Conservation (phyloP, 2,113 vertebrate genomes). For the Picathartes gymnocephalus region DNA sequence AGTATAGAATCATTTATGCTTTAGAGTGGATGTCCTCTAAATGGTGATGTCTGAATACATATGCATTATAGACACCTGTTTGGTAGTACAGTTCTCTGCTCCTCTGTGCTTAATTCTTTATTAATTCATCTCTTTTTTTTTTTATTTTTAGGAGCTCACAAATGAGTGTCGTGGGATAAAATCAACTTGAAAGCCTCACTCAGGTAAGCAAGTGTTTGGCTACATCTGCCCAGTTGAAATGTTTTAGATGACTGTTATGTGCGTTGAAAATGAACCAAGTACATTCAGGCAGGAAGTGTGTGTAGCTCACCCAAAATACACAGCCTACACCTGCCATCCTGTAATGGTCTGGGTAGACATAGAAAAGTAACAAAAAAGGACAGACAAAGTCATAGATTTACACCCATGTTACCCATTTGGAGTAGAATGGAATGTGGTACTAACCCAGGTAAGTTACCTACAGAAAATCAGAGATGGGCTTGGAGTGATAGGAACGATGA, state of each 20-base stretch:
- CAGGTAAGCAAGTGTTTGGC: background rate
- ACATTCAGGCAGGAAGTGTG: accelerated
- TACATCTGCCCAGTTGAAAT: background rate
- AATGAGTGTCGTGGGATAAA: background rate
- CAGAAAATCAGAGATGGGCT: background rate
- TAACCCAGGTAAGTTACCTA: background rate
- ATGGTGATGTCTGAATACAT: background rate
- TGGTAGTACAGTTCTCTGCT: background rate
- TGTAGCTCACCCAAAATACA: background rate
- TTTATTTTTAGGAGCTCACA: background rate
- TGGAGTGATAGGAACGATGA: accelerated
- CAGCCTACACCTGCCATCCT: background rate
- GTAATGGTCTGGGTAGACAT: background rate
- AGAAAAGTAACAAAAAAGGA: background rate
- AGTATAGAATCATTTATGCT: background rate
- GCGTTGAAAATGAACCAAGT: background rate
- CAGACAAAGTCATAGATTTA: background rate
- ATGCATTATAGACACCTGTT: background rate
- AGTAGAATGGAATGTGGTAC: background rate
- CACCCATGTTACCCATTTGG: no score
- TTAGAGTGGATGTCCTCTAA: background rate
- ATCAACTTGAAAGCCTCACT: background rate
- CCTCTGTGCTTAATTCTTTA: background rate
- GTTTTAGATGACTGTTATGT: background rate
- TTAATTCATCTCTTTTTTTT: background rate